Conservation (phyloP, 2,113 vertebrate species). For the Gambusia affinis region DNA sequence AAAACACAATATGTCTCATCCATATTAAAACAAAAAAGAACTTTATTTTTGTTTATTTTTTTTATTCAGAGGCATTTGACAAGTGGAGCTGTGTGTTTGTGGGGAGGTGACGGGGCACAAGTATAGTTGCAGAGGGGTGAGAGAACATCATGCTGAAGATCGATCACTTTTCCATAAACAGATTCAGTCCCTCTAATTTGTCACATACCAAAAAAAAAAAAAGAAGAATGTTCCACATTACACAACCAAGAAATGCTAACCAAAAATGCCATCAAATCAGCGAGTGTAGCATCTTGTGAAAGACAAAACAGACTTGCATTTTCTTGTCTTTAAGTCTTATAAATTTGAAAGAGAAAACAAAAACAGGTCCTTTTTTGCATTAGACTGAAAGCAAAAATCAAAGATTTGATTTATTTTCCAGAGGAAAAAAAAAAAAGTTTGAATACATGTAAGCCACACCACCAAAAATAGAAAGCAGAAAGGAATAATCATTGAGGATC, state of each 20-base stretch:
- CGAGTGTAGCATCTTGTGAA: slow-evolving; percentile 83
- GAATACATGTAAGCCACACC: slow-evolving; percentile 87
- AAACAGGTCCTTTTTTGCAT: slow-evolving; percentile 72
- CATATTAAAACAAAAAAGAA: neutral
- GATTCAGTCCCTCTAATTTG: slow-evolving; percentile 85
- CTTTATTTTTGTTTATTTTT: slow-evolving; percentile 69
- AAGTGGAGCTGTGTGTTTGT: slow-evolving; percentile 93
- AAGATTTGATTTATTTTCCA: slow-evolving; percentile 66
- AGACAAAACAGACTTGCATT: slow-evolving; percentile 73
- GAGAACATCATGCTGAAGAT: slow-evolving; percentile 72
- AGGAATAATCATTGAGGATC: slow-evolving; percentile 85
- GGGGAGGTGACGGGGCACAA: slow-evolving; percentile 84
- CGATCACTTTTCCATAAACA: slow-evolving; percentile 68
- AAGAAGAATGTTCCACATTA: slow-evolving; percentile 88
- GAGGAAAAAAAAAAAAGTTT: slow-evolving; percentile 54
- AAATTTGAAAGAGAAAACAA: slow-evolving; percentile 58
- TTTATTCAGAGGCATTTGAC: slow-evolving; percentile 98
- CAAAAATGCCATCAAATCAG: slow-evolving; percentile 77
- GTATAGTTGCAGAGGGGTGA: slow-evolving; percentile 64
- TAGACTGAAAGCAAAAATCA: slow-evolving; percentile 83
- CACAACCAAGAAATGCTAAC: slow-evolving; percentile 81
- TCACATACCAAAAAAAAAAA: slow-evolving; percentile 80
- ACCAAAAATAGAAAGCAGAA: slow-evolving; percentile 87
- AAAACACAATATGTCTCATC: neutral
- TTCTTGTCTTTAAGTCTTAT: slow-evolving; percentile 64